phyloP scores from a whole-genome alignment of 1,140 invertebrate species.

The Dysdera silvatica region DNA sequence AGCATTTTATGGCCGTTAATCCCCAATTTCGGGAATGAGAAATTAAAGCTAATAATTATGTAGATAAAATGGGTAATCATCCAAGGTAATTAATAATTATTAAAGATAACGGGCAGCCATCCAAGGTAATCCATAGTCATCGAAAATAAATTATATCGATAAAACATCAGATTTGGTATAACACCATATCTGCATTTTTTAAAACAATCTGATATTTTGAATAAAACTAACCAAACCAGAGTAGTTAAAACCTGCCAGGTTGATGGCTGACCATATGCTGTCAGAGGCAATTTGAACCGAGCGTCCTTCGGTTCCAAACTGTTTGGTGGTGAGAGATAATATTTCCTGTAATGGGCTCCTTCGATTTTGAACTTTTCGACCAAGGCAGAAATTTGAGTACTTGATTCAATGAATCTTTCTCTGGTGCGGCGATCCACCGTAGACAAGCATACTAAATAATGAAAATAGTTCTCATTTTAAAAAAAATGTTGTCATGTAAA shows the following conservation, averaged over 20 bases:
- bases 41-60: no score
- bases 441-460: constrained; percentile 64
- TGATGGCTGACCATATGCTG: constrained; percentile 61
- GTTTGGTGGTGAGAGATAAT: constrained; percentile 10
- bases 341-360: constrained; percentile 58
- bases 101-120: no score
- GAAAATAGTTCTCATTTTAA: neutral
- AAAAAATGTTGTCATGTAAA: no score
- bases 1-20: no score
- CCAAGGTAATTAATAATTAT: no score
- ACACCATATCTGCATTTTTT: no score
- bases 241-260: constrained; percentile 61
- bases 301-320: constrained; percentile 17
- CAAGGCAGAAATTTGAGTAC: constrained; percentile 79
- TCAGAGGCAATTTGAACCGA: constrained; percentile 33
- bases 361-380: constrained; percentile 86
- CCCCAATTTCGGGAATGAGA: no score
- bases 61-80: no score
- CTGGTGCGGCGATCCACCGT: constrained; percentile 80
- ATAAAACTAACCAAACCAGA: constrained; percentile 69
- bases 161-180: no score
- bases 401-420: constrained; percentile 82
- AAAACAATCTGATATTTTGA: no score
- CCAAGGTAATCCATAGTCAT: no score
- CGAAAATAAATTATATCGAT: no score